These are phyloP conservation scores for Plagodis dolabraria DNA, from an alignment of 2,888 invertebrate species.

Conservation along the genomic window DNA sequence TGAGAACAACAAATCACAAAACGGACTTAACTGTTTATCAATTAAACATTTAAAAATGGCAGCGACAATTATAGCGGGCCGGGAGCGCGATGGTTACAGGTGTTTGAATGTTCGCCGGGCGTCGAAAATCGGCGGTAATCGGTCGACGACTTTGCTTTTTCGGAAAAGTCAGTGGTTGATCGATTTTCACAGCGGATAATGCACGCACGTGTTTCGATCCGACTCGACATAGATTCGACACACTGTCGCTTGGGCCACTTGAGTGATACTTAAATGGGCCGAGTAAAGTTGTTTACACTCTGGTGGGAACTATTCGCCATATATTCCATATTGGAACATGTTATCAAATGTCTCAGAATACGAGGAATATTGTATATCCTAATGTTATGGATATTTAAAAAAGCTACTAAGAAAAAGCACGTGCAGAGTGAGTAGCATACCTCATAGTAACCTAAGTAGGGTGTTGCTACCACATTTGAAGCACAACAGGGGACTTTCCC, in stretches of 20 bases:
- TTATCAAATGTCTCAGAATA: too few species aligned
- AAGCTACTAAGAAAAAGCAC: too few species aligned
- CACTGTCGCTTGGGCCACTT: constrained; percentile 57
- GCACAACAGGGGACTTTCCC: too few species aligned
- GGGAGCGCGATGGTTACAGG: constrained; percentile 68
- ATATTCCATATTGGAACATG: too few species aligned
- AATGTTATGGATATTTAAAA: too few species aligned
- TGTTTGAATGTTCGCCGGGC: constrained; percentile 55
- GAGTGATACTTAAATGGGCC: constrained; percentile 43
- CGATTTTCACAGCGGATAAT: constrained; percentile 81
- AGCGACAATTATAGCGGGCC: constrained; percentile 71
- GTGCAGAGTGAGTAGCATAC: too few species aligned
- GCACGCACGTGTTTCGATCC: constrained; percentile 75
- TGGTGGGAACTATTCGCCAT: neutral
- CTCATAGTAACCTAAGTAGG: too few species aligned
- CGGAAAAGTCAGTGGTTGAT: constrained; percentile 72
- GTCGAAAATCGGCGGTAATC: constrained; percentile 71
- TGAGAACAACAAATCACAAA: constrained; percentile 75
- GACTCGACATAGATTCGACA: constrained; percentile 60
- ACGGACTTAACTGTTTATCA: constrained; percentile 71
- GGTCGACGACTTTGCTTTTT: constrained; percentile 71
- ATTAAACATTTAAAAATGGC: constrained; percentile 74
- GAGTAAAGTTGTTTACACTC: constrained; percentile 53
- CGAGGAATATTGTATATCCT: too few species aligned
- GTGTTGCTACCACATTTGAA: too few species aligned